Base-by-base conservation (phyloP, 2,888 invertebrate species). In the Scaptomyza polygonia region DNA sequence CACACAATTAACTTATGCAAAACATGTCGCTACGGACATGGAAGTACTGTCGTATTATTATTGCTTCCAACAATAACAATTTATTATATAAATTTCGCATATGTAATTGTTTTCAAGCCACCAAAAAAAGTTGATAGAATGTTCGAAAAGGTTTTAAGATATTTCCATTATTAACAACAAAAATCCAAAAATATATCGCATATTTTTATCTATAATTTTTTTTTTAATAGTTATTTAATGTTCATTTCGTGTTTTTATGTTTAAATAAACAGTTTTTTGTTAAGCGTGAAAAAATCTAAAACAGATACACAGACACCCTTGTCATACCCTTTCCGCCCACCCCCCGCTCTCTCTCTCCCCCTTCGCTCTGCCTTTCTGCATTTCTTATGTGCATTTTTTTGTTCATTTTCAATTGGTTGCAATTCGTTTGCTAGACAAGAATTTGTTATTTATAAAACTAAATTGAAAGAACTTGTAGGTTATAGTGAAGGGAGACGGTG, bases 341-440 rank as follows among this genome's bases (percentile, higher is more conserved):
- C 1, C 1, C 7, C 14, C 0, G 5, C 5, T 16, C 1, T 3
- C 30, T 1, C 25, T 11, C 21, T 45, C 6, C 11, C 14, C 18
- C n/a, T n/a, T n/a, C 4, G 16, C 14, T 18, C 9, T 16, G 0
- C 8, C 14, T n/a, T 2, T 7, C 6, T 7, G 3, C 32, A 54
- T 42, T 57, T 53, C 16, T 7, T 49, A 21, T 21, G 21, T 21
- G 42, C 55, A 43, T 52, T 69, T 69, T 69, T 61, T 34, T 21
- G 0, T 42, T 56, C 51, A 55, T 39, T 70, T 70, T 72, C 73
- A 82, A 82, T 85, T 86, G 75, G 54, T 61, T 72, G 67, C 67
- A 69, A 58, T 70, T 72, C 73, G 62, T 58, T 62, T 68, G 79
- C 71, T 67, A 87, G 77, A 85, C 70, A 62, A 65, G 57, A 53